Evolutionary conservation across 2,888 invertebrate genomes (phyloP).

Genomic region (Ophonus ardosiacus): DNA sequence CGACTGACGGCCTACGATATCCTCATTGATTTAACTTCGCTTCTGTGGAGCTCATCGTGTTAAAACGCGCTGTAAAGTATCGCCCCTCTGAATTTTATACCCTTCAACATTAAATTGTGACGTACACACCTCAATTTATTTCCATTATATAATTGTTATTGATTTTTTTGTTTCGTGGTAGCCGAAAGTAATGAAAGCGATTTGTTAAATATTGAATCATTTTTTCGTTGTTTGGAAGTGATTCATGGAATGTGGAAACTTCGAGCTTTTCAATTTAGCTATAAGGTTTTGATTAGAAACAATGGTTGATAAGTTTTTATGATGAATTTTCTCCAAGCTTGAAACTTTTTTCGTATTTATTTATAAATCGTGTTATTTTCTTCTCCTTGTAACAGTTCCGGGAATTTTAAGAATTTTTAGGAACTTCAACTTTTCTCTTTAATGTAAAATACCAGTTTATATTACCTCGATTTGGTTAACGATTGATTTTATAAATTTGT

Average conservation of each 20-base stretch:
- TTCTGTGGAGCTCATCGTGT: slow-evolving; percentile 29
- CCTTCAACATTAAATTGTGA: slow-evolving; percentile 54
- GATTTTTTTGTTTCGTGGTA: slow-evolving; percentile 38
- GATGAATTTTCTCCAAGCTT: slow-evolving; percentile 11
- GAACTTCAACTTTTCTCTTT: neutral
- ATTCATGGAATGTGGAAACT: slow-evolving; percentile 12
- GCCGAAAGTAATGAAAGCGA: slow-evolving; percentile 16
- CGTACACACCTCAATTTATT: slow-evolving; percentile 22
- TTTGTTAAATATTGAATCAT: slow-evolving; percentile 24
- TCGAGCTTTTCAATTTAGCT: slow-evolving; percentile 17
- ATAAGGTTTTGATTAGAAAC: slow-evolving; percentile 19
- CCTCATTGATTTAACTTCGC: slow-evolving; percentile 59
- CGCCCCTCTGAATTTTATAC: slow-evolving; percentile 28
- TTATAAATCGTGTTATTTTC: neutral
- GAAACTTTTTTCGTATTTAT: neutral
- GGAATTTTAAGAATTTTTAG: neutral
- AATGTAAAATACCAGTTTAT: neutral
- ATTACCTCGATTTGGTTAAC: too few relatives aligned
- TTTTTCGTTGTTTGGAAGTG: neutral
- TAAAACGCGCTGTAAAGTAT: slow-evolving; percentile 45
- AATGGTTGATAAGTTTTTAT: neutral
- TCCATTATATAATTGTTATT: slow-evolving; percentile 50
- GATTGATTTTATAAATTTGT: too few relatives aligned
- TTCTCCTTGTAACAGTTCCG: neutral
- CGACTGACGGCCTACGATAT: slow-evolving; percentile 49